Evolutionary conservation across 2,113 vertebrate species (phyloP).

Genomic region (Nibea albiflora): DNA sequence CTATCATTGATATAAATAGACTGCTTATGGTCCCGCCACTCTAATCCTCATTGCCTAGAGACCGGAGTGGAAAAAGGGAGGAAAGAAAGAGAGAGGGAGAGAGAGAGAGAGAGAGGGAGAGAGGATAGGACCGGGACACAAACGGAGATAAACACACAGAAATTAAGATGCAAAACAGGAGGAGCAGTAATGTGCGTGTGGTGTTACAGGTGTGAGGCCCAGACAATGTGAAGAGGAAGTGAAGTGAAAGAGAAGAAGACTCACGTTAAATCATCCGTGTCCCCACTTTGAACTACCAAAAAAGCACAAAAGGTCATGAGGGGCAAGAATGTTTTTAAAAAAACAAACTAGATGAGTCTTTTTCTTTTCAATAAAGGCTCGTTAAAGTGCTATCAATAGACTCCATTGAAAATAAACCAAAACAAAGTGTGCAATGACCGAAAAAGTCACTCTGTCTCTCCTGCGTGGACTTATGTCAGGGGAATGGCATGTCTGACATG

Average conservation of each 20-base stretch:
- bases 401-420: slow-evolving; percentile 76
- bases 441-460: slow-evolving; percentile 65
- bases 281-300: slow-evolving; percentile 43
- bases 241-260: slow-evolving; percentile 53
- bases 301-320: slow-evolving; percentile 68
- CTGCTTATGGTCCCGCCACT: slow-evolving; percentile 50
- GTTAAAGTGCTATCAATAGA: slow-evolving; percentile 82
- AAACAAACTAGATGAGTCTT: slow-evolving; percentile 59
- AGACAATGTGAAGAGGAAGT: slow-evolving; percentile 31
- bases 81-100: slow-evolving; percentile 19
- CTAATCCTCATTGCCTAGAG: slow-evolving; percentile 68
- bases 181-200: slow-evolving; percentile 6
- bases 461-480: slow-evolving; percentile 56
- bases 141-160: slow-evolving; percentile 27
- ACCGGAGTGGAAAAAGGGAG: slow-evolving; percentile 67
- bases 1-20: slow-evolving; percentile 77
- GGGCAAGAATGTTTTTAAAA: slow-evolving; percentile 80
- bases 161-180: slow-evolving; percentile 30
- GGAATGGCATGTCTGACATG: slow-evolving; percentile 54
- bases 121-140: slow-evolving; percentile 1
- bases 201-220: slow-evolving; percentile 45
- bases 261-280: slow-evolving; percentile 52
- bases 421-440: slow-evolving; percentile 64
- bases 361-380: slow-evolving; percentile 70
- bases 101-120: slow-evolving; percentile 17